Percentiles rank a stretch among this genome's conserved stretches.
These are phyloP conservation scores for Phymanthus crucifer DNA, from an alignment of 92 coral and sea anemone genomes.

Conservation along the genomic window DNA sequence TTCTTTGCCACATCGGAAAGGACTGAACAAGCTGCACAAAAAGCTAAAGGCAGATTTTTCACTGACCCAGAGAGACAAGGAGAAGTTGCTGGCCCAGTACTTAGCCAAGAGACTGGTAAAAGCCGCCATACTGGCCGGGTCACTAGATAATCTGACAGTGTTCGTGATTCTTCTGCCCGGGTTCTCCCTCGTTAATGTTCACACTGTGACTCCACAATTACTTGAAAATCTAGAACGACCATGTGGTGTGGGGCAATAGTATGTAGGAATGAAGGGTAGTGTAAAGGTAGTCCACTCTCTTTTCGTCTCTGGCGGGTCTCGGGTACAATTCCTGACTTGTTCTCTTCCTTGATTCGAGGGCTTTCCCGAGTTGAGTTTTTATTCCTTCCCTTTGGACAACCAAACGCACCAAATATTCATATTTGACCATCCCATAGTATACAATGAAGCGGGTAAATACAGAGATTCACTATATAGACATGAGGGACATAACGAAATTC, in stretches of 20 bases:
- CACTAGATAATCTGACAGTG: conserved; percentile 73
- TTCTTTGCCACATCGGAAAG: conserved; percentile 60
- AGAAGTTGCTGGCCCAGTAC: conserved; percentile 73
- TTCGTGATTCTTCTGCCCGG: conserved; percentile 82
- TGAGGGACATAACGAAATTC: no score
- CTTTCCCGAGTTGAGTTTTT: no score
- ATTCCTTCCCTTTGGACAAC: no score
- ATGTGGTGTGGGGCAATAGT: background rate
- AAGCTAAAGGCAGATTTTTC: background rate
- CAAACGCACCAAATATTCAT: no score
- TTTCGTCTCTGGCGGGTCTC: no score
- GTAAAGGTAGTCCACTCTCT: no score
- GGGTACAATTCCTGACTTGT: no score
- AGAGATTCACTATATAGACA: no score
- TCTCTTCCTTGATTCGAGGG: no score
- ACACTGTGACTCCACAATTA: conserved; percentile 45
- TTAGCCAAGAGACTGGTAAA: conserved; percentile 83
- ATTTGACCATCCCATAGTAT: no score
- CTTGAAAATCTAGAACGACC: conserved; percentile 43
- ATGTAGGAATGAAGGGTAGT: background rate
- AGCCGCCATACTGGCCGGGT: conserved; percentile 89
- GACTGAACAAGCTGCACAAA: conserved; percentile 33
- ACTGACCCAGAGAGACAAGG: conserved; percentile 52
- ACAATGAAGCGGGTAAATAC: no score
- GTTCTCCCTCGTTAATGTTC: conserved; percentile 68